Percentiles rank a stretch among this genome's conserved stretches.
Conservation (phyloP, 2,888 invertebrate species). For the Selenia dentaria region DNA sequence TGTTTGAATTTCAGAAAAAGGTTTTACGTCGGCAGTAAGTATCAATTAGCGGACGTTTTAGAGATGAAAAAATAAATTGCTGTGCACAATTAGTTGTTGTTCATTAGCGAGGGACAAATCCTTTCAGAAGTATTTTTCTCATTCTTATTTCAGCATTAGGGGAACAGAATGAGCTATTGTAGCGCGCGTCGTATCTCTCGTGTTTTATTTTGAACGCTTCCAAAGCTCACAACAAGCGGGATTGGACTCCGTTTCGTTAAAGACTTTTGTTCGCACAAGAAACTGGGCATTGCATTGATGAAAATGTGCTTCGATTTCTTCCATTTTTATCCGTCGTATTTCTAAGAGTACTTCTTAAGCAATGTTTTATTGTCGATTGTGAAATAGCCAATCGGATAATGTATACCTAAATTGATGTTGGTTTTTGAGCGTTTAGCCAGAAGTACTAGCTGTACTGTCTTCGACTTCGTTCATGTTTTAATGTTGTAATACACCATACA, state of each 20-base stretch:
- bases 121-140: constrained; percentile 62
- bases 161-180: constrained; percentile 69
- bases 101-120: constrained; percentile 76
- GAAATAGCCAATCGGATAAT: too few species aligned
- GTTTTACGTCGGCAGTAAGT: constrained; percentile 51
- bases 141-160: constrained; percentile 75
- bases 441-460: too few species aligned
- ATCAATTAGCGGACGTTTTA: constrained; percentile 58
- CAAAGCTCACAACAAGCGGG: constrained; percentile 51
- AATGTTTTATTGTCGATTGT: too few species aligned
- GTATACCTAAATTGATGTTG: too few species aligned
- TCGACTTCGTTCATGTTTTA: too few species aligned
- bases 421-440: too few species aligned
- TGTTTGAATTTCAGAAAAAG: constrained; percentile 54
- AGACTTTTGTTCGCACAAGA: constrained; percentile 45
- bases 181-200: constrained; percentile 49
- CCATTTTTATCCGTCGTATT: constrained; percentile 26
- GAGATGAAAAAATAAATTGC: constrained; percentile 46
- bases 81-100: constrained; percentile 61
- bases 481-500: too few species aligned
- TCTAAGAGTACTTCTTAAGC: too few species aligned
- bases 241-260: constrained; percentile 44
- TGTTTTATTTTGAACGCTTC: constrained; percentile 67
- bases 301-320: constrained; percentile 36
- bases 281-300: constrained; percentile 33